Conservation (phyloP, 1,140 invertebrate genomes). For the Holcopasites calliopsidis region DNA sequence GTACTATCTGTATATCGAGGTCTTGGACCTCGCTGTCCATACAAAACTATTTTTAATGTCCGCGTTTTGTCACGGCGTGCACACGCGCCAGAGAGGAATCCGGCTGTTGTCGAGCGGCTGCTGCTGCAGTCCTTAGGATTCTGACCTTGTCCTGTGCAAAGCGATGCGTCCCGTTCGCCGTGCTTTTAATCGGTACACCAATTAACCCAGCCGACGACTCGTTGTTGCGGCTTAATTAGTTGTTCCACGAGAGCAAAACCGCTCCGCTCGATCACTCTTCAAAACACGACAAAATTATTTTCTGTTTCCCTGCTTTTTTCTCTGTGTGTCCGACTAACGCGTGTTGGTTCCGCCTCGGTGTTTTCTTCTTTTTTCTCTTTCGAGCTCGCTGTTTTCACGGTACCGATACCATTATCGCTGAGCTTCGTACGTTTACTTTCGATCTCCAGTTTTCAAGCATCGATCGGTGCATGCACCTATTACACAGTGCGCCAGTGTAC, state of each 20-base stretch:
- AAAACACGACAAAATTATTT: not conserved
- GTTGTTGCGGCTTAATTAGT: constrained; percentile 31
- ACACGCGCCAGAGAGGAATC: constrained; percentile 3
- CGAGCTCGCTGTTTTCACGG: not conserved
- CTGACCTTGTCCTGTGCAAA: constrained; percentile 39
- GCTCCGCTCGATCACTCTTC: not conserved
- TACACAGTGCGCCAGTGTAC: not conserved
- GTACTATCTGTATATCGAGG: constrained; percentile 21
- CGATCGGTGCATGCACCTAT: constrained; percentile 19
- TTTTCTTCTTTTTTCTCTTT: not conserved
- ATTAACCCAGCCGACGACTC: constrained; percentile 17
- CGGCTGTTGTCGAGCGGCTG: constrained; percentile 5
- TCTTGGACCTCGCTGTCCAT: constrained; percentile 31
- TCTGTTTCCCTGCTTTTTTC: too few relatives aligned
- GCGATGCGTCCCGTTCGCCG: constrained; percentile 1
- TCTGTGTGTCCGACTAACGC: not conserved
- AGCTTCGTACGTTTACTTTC: constrained; percentile 38
- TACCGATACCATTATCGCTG: constrained; percentile 12
- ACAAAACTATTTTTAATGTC: constrained; percentile 15
- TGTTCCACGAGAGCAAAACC: not conserved
- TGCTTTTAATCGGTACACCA: constrained; percentile 39
- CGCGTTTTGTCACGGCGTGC: not conserved
- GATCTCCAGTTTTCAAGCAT: constrained; percentile 13
- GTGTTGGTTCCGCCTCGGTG: not conserved
- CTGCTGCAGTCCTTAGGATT: constrained; percentile 21